Evolutionary conservation across 37 sponge, comb jelly and placozoan genomes (phyloP).

Genomic region (Amphimedon queenslandica): DNA sequence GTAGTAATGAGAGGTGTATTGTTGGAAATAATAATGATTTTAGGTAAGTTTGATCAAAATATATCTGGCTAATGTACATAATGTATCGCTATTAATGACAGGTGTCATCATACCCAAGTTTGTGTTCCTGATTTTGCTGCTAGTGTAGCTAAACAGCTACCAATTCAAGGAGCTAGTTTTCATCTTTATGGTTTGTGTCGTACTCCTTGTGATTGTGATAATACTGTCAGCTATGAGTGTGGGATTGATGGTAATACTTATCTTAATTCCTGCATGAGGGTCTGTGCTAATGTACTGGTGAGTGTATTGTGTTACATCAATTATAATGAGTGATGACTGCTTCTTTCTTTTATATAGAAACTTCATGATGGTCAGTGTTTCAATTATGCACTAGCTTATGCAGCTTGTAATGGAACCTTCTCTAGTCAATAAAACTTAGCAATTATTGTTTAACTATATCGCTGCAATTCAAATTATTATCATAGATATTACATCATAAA

Average conservation of each 20-base stretch:
- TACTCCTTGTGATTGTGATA: slow-evolving; percentile 26
- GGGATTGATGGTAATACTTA: slow-evolving; percentile 45
- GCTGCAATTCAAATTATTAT: no score
- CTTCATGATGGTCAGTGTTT: background rate
- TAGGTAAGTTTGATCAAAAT: slow-evolving; percentile 16
- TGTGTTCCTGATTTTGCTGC: slow-evolving; percentile 7
- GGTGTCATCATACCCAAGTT: background rate
- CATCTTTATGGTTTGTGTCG: slow-evolving; percentile 16
- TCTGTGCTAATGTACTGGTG: slow-evolving; percentile 30
- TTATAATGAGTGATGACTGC: background rate
- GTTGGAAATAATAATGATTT: slow-evolving; percentile 36
- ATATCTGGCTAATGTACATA: background rate
- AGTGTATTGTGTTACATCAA: background rate
- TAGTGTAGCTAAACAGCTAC: background rate
- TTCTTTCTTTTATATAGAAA: background rate
- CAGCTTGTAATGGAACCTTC: no score
- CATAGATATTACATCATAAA: no score
- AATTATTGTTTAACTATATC: no score
- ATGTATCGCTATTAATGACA: background rate
- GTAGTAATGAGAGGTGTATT: slow-evolving; percentile 10
- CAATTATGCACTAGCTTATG: no score
- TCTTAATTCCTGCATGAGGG: slow-evolving; percentile 28
- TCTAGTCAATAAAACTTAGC: no score
- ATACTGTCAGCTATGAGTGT: no score
- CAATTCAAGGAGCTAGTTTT: background rate